Evolutionary conservation across 2,113 vertebrate species (phyloP).

Genomic region (Lagopus muta): DNA sequence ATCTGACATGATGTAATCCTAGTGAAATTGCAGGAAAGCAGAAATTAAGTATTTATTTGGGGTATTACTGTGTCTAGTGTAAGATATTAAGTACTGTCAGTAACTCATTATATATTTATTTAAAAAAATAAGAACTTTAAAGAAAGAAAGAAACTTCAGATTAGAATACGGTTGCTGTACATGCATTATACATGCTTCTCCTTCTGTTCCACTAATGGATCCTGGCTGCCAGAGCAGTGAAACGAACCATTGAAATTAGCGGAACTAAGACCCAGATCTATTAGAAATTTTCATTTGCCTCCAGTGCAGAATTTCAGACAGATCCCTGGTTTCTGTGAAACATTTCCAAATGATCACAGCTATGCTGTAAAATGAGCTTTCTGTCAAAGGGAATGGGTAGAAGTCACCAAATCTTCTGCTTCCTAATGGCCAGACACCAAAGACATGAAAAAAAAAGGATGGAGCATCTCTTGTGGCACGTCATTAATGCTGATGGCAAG

Average conservation of each 20-base stretch:
- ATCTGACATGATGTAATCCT: conserved; percentile 80
- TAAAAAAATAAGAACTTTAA: conserved; percentile 66
- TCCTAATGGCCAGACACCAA: not conserved
- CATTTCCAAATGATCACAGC: not conserved
- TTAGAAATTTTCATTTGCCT: conserved; percentile 57
- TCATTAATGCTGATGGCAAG: not conserved
- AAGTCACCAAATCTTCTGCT: not conserved
- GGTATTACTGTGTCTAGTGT: conserved; percentile 66
- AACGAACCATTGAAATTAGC: conserved; percentile 62
- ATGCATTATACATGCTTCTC: conserved; percentile 70
- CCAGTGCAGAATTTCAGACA: conserved; percentile 46
- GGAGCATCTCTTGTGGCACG: not conserved
- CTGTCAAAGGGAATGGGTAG: not conserved
- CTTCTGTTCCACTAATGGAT: conserved; percentile 72
- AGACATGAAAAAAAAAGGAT: not conserved
- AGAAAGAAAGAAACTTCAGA: conserved; percentile 63
- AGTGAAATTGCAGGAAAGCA: conserved; percentile 76
- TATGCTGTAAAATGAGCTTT: not conserved
- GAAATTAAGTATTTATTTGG: conserved; percentile 76
- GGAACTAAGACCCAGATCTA: conserved; percentile 65
- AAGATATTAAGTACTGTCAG: conserved; percentile 75
- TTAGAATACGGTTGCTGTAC: conserved; percentile 69
- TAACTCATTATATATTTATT: conserved; percentile 73
- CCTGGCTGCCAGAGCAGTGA: conserved; percentile 66
- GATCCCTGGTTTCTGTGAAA: conserved; percentile 18